Evolutionary conservation across 1,140 invertebrate species (phyloP).

Genomic region (Zaprionus camerounensis): DNA sequence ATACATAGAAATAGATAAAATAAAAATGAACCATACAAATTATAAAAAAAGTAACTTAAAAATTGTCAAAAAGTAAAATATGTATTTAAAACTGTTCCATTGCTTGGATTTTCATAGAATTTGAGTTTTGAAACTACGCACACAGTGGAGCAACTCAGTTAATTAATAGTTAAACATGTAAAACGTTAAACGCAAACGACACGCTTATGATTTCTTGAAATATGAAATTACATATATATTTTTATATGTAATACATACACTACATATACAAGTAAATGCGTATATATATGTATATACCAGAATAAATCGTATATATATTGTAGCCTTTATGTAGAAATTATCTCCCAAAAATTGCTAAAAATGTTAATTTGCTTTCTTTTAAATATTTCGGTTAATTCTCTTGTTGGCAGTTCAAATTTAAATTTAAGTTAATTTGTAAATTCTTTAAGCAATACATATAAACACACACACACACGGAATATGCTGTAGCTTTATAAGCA

Average conservation of each 20-base stretch:
- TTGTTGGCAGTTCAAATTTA: slow-evolving; percentile 68
- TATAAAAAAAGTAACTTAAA: slow-evolving; percentile 13
- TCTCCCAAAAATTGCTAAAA: slow-evolving; percentile 39
- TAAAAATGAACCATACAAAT: slow-evolving; percentile 24
- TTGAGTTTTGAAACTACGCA: not conserved
- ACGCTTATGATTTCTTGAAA: slow-evolving; percentile 73
- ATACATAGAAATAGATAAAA: slow-evolving; percentile 39
- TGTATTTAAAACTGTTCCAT: slow-evolving; percentile 13
- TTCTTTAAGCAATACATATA: slow-evolving; percentile 62
- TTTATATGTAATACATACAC: slow-evolving; percentile 43
- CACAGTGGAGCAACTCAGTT: not conserved
- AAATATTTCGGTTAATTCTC: slow-evolving; percentile 38
- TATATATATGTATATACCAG: slow-evolving; percentile 45
- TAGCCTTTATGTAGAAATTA: slow-evolving; percentile 47
- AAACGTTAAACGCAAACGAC: slow-evolving; percentile 77
- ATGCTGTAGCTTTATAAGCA: slow-evolving; percentile 69
- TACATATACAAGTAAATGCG: slow-evolving; percentile 39
- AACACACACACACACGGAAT: slow-evolving; percentile 39
- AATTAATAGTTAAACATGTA: slow-evolving; percentile 45
- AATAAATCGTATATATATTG: slow-evolving; percentile 15
- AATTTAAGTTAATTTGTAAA: slow-evolving; percentile 52
- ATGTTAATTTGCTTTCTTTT: slow-evolving; percentile 38
- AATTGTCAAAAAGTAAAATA: slow-evolving; percentile 13
- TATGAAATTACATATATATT: slow-evolving; percentile 47
- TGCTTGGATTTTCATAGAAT: not conserved